These are phyloP conservation scores for Cyprinodon diabolis DNA, from an alignment of 2,797 vertebrate species.

Conservation along the genomic window DNA sequence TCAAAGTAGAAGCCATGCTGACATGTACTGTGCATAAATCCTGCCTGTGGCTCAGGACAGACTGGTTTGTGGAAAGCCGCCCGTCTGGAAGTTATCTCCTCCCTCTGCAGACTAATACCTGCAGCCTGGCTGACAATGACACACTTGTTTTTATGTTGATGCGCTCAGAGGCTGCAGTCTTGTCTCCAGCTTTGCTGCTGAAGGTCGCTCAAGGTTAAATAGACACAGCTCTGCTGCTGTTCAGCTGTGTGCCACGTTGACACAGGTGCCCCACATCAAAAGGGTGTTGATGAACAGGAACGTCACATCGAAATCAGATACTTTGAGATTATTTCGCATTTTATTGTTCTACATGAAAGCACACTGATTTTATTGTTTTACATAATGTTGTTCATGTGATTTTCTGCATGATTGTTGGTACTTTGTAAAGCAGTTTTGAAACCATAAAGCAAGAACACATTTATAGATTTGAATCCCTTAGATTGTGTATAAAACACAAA, in stretches of 20 bases:
- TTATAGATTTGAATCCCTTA: neutral
- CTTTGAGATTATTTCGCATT: neutral
- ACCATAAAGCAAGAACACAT: neutral
- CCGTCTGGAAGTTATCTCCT: constrained; percentile 19
- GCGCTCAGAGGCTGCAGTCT: constrained; percentile 18
- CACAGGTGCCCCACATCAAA: neutral
- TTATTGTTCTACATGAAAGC: neutral
- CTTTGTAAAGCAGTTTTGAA: neutral
- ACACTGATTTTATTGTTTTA: neutral
- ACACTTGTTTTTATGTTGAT: constrained; percentile 43
- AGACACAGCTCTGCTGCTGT: neutral
- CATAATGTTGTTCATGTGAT: neutral
- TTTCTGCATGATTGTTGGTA: neutral
- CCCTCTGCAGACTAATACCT: neutral
- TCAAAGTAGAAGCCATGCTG: neutral
- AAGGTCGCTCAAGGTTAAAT: constrained; percentile 27
- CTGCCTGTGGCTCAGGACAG: neutral
- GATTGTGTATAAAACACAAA: neutral
- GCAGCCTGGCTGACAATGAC: constrained; percentile 34
- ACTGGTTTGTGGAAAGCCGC: constrained; percentile 42
- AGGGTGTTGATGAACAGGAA: neutral
- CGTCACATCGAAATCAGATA: neutral
- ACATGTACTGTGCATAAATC: neutral
- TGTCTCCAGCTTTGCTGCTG: constrained; percentile 15
- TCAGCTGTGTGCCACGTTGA: neutral